Evolutionary conservation across 1,140 invertebrate species (phyloP).

Genomic region (Zaprionus ornatus): DNA sequence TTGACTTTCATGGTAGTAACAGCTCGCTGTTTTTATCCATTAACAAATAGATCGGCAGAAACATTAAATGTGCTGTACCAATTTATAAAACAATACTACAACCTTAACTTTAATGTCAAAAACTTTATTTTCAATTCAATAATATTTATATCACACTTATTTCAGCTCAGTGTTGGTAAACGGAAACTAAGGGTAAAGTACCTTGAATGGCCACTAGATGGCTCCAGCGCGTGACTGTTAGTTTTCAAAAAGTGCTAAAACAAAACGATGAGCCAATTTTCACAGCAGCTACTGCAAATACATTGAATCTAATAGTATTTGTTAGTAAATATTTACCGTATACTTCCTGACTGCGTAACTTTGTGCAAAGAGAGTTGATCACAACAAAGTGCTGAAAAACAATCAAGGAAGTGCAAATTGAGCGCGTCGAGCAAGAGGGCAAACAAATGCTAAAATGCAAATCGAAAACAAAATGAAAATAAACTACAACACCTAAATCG

Average conservation of each 20-base stretch:
- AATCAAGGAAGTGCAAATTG: conserved; percentile 49
- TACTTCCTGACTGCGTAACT: conserved; percentile 54
- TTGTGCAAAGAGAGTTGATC: conserved; percentile 32
- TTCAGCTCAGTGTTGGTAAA: not conserved
- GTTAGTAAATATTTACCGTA: conserved; percentile 56
- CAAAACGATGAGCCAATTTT: not conserved
- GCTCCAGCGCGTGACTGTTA: not conserved
- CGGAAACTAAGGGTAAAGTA: not conserved
- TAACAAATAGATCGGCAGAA: not conserved
- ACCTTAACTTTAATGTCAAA: not conserved
- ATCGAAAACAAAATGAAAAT: conserved; percentile 13
- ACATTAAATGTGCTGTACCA: not conserved
- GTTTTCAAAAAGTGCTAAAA: conserved; percentile 31
- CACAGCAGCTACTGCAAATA: conserved; percentile 18
- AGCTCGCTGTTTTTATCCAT: not conserved
- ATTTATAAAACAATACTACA: not conserved
- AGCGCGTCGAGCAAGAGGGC: conserved; percentile 27
- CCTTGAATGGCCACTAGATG: not conserved
- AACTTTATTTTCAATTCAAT: not conserved
- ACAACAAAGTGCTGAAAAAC: conserved; percentile 9
- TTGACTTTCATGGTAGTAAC: not conserved
- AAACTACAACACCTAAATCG: conserved; percentile 13
- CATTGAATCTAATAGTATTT: conserved; percentile 25
- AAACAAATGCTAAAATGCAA: conserved; percentile 28
- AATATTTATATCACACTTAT: not conserved